phyloP scores from a whole-genome alignment of 2,888 invertebrate genomes.

The Siphonodentalium dalli region DNA sequence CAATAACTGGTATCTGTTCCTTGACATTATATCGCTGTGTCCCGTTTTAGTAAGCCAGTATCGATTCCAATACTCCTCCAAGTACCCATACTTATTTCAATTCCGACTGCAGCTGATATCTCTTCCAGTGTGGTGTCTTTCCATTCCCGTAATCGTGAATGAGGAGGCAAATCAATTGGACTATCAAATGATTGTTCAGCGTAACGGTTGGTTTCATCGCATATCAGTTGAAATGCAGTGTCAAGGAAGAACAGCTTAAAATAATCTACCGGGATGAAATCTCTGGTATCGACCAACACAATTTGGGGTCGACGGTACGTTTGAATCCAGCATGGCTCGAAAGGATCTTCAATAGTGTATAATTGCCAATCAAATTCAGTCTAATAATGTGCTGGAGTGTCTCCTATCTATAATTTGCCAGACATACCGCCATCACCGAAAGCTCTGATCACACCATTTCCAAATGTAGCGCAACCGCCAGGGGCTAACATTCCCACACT shows the following conservation, averaged over 20 bases:
- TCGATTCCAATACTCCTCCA: slow-evolving; percentile 12
- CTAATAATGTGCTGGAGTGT: no score
- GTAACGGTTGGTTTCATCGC: slow-evolving; percentile 21
- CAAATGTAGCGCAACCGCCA: no score
- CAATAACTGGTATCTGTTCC: slow-evolving; percentile 11
- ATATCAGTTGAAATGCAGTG: slow-evolving; percentile 16
- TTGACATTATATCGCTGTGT: slow-evolving; percentile 5
- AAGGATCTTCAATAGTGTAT: slow-evolving; percentile 6
- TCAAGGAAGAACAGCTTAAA: slow-evolving; percentile 16
- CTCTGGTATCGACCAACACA: slow-evolving; percentile 10
- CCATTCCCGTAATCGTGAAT: no score
- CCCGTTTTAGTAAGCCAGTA: slow-evolving; percentile 9
- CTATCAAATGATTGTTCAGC: slow-evolving; percentile 15
- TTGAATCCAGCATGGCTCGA: slow-evolving; percentile 9
- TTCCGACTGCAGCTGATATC: slow-evolving; percentile 12
- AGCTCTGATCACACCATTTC: no score
- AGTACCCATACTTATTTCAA: slow-evolving; percentile 19
- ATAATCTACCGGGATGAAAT: slow-evolving; percentile 16
- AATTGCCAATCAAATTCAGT: slow-evolving; percentile 7
- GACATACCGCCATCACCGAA: no score
- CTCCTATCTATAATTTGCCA: no score
- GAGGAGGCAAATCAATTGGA: slow-evolving; percentile 1
- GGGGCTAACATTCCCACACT: no score
- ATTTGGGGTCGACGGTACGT: neutral
- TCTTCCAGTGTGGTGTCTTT: no score